Evolutionary conservation across 2,888 invertebrate genomes (phyloP).

Genomic region (Augiades crinisus): DNA sequence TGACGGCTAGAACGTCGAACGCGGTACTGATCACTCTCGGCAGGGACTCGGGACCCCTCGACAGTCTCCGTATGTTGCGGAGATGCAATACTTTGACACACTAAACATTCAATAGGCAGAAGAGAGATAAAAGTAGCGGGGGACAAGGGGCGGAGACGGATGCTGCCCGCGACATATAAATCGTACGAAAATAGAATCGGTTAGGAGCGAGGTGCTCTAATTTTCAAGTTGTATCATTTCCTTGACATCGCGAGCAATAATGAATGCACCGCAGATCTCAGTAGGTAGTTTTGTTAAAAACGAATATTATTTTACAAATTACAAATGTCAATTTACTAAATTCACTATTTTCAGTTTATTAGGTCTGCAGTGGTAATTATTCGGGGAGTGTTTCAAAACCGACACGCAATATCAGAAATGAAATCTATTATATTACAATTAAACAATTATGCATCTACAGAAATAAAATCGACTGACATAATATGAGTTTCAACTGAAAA

Average conservation of each 20-base stretch:
- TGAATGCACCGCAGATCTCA: not conserved
- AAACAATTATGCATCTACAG: too few relatives aligned
- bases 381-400: too few relatives aligned
- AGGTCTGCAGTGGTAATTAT: too few relatives aligned
- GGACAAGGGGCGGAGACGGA: slow-evolving; percentile 52
- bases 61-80: slow-evolving; percentile 41
- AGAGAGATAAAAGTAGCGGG: slow-evolving; percentile 46
- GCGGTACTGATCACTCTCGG: slow-evolving; percentile 53
- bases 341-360: too few relatives aligned
- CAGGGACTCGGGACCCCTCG: slow-evolving; percentile 55
- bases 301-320: too few relatives aligned
- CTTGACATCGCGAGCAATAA: slow-evolving; percentile 38
- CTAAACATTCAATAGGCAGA: slow-evolving; percentile 37
- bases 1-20: slow-evolving; percentile 52
- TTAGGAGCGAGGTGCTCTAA: slow-evolving; percentile 44
- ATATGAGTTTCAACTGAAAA: too few relatives aligned
- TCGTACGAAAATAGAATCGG: slow-evolving; percentile 37
- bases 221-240: slow-evolving; percentile 65
- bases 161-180: slow-evolving; percentile 45
- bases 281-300: too few relatives aligned
- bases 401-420: too few relatives aligned
- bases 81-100: slow-evolving; percentile 35
- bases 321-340: too few relatives aligned
- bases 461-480: too few relatives aligned
- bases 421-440: too few relatives aligned